Conservation (phyloP, 1,140 invertebrate genomes). For the Pogonomyrmex californicus region DNA sequence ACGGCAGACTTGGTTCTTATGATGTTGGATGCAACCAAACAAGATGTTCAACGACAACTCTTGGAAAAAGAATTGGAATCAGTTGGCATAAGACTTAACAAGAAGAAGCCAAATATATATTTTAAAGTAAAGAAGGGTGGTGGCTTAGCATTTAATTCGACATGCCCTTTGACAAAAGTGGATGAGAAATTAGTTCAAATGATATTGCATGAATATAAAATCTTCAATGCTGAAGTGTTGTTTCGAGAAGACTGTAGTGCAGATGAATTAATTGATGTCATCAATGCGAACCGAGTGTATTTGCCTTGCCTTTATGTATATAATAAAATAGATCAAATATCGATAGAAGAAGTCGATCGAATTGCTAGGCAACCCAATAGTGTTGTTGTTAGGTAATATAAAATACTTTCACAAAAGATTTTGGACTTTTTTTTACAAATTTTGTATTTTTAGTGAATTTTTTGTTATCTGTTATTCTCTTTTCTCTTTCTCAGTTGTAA, state of each 20-base stretch:
- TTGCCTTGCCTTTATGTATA: conserved; percentile 99
- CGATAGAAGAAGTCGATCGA: conserved; percentile 99
- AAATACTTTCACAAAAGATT: not conserved
- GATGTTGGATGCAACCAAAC: conserved; percentile 99
- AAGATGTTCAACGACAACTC: conserved; percentile 96
- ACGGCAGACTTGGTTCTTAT: conserved; percentile 99
- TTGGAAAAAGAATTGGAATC: conserved; percentile 98
- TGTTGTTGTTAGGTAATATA: conserved; percentile 96
- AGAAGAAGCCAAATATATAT: conserved; percentile 98
- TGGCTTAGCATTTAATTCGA: conserved; percentile 99
- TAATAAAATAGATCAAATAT: conserved; percentile 99
- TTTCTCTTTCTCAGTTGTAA: conserved; percentile 93
- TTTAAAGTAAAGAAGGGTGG: conserved; percentile 99
- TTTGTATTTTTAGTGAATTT: not conserved
- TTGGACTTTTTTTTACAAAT: not conserved
- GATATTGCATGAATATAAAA: conserved; percentile 99
- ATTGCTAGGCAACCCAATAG: conserved; percentile 96
- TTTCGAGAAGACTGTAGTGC: conserved; percentile 98
- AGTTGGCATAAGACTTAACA: conserved; percentile 98
- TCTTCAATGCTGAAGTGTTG: conserved; percentile 99
- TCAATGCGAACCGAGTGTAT: conserved; percentile 98
- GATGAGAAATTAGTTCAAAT: conserved; percentile 99
- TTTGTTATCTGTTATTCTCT: not conserved
- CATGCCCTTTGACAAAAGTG: conserved; percentile 96
- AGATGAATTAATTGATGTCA: conserved; percentile 99